Evolutionary conservation across 2,888 invertebrate genomes (phyloP).

Genomic region (Atethmia centrago): DNA sequence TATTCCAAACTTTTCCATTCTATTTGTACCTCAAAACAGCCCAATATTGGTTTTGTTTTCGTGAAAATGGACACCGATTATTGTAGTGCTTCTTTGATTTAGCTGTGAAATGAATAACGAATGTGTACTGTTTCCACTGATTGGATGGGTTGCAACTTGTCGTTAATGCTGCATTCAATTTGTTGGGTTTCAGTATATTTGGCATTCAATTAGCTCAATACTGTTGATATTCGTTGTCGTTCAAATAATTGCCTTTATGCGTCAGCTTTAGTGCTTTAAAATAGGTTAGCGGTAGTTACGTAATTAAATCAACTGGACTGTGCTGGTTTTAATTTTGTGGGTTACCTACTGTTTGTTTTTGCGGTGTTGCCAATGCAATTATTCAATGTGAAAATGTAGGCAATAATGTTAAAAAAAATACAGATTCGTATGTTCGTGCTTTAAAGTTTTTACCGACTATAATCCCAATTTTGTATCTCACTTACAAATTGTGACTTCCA

Average conservation of each 20-base stretch:
- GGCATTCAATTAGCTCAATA: slow-evolving; percentile 37
- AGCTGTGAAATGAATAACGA: slow-evolving; percentile 28
- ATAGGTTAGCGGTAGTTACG: slow-evolving; percentile 36
- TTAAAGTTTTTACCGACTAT: background rate
- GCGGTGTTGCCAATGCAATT: slow-evolving; percentile 1
- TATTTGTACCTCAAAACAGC: slow-evolving; percentile 27
- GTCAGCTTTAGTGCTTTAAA: slow-evolving; percentile 35
- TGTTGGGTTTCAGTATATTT: slow-evolving; percentile 45
- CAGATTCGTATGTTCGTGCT: background rate
- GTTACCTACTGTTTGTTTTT: slow-evolving; percentile 11
- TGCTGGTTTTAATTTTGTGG: slow-evolving; percentile 20
- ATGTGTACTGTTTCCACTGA: slow-evolving; percentile 32
- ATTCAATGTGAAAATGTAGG: background rate
- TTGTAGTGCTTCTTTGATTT: slow-evolving; percentile 59
- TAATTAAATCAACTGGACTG: slow-evolving; percentile 34
- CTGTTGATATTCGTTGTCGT: slow-evolving; percentile 20
- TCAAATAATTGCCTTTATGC: slow-evolving; percentile 49
- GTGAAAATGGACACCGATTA: slow-evolving; percentile 43
- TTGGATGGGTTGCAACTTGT: slow-evolving; percentile 28
- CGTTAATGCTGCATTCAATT: slow-evolving; percentile 31
- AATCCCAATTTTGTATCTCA: background rate
- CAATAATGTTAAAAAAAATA: background rate
- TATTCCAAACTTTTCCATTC: slow-evolving; percentile 30
- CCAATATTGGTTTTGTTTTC: slow-evolving; percentile 35
- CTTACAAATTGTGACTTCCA: background rate